phyloP scores from a whole-genome alignment of 64 coral and sea anemone genomes.

The Dendrophyllia cribrosa region DNA sequence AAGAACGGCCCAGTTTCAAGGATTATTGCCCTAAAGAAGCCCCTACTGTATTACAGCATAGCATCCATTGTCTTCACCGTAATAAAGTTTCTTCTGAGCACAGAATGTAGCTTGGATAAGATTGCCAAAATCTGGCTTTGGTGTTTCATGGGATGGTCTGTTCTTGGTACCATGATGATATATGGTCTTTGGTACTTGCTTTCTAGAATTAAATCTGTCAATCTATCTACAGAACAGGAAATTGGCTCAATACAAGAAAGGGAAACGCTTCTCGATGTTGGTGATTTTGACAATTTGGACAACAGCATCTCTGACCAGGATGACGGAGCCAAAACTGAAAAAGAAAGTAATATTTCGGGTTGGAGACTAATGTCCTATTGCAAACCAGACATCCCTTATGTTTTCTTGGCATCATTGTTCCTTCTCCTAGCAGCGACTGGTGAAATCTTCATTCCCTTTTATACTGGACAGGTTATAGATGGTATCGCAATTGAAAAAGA shows the following conservation, averaged over 20 bases:
- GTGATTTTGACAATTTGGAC: conserved; percentile 26
- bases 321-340: conserved; percentile 9
- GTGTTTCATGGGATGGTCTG: conserved; percentile 65
- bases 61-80: conserved; percentile 60
- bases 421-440: conserved; percentile 79
- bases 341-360: conserved; percentile 65
- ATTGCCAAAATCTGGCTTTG: conserved; percentile 64
- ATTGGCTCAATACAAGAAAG: conserved; percentile 80
- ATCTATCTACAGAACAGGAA: conserved; percentile 77
- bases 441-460: conserved; percentile 97
- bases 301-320: conserved; percentile 22
- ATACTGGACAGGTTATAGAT: conserved; percentile 98
- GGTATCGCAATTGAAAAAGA: conserved; percentile 96
- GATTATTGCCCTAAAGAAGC: conserved; percentile 42
- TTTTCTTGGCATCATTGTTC: conserved; percentile 81
- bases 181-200: conserved; percentile 72
- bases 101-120: conserved; percentile 64
- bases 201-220: conserved; percentile 42
- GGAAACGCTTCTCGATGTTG: conserved; percentile 48
- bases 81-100: conserved; percentile 83
- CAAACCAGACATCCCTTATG: conserved; percentile 87
- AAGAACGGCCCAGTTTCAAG: conserved; percentile 70
- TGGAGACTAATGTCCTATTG: conserved; percentile 88
- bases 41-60: conserved; percentile 64
- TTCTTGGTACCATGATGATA: conserved; percentile 45